Base-by-base conservation (phyloP, 2,113 vertebrate genomes). In the Junco hyemalis region DNA sequence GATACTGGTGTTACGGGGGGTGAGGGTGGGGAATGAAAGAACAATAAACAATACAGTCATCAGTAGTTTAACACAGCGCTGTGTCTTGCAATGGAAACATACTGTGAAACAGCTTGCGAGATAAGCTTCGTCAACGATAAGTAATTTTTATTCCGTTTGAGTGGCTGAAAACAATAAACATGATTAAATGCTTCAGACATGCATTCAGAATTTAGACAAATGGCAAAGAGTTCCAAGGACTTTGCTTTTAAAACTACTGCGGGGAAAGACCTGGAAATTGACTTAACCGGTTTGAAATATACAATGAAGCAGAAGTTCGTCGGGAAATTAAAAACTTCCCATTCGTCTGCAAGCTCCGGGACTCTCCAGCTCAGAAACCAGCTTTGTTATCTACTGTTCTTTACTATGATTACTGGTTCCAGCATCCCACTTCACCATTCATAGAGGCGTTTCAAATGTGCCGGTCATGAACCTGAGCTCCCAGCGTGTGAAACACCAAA, bases 131-230 rank as follows among this genome's bases (percentile, higher is more conserved):
- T 97, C 97, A 97, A 98, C 97, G 97, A 96, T 96, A 96, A 97
- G 97, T 97, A 97, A 97, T 98, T 98, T 98, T 98, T 98, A 98
- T 98, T 98, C 97, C 95, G 69, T 97, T 92, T 98, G 97, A 98
- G 95, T 97, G 97, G 97, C 25, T 97, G 96, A 93, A 97, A 96
- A 98, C 98, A 98, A 97, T 97, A 97, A 97, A 97, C 94, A 91
- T 97, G 97, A 98, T 97, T 98, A 98, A 98, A 95, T 65, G 93
- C 95, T 97, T 97, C 94, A 97, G 98, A 97, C 96, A 59, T 44
- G 97, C 95, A 93, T 95, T 97, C 93, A 97, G 92, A 88, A 96
- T 90, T 70, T 65, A 97, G 96, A 96, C 96, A 97, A 97, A 97
- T 50, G 61, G 96, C 81, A 83, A 86, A 93, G 73, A 89, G 89